Evolutionary conservation across 2,113 vertebrate species (phyloP).

Genomic region (Corapipo altera): DNA sequence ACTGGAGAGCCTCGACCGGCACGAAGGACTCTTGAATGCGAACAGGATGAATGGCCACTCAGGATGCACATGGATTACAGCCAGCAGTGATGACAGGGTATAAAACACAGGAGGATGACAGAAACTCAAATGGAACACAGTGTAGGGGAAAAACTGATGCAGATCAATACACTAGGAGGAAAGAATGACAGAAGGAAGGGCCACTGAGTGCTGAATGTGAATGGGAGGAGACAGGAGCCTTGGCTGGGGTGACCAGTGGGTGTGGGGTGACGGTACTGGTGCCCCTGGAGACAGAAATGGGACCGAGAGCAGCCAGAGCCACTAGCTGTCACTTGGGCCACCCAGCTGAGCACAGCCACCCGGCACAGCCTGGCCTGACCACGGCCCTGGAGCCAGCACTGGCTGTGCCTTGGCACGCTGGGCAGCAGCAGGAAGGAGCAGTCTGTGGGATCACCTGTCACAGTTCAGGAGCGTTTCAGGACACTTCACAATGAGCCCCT

Average conservation of each 20-base stretch:
- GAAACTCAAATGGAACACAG: not conserved
- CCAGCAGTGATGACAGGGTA: not conserved
- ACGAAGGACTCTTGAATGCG: not conserved
- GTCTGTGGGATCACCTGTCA: not conserved
- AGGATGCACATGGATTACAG: not conserved
- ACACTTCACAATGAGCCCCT: not conserved
- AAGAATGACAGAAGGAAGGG: not conserved
- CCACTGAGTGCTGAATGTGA: not conserved
- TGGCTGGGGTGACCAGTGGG: not conserved
- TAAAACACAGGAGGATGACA: not conserved
- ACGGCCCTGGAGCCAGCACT: not conserved
- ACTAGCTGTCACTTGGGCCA: rapidly evolving
- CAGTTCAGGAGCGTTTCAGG: not conserved
- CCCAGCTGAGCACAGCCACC: rapidly evolving
- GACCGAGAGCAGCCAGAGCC: not conserved
- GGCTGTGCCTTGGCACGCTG: not conserved
- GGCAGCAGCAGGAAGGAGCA: not conserved
- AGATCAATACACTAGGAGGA: not conserved
- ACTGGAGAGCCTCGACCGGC: not conserved
- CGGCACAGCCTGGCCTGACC: rapidly evolving
- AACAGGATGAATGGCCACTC: not conserved
- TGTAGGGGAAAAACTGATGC: rapidly evolving
- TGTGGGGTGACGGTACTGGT: not conserved
- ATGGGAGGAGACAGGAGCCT: not conserved
- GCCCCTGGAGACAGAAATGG: not conserved